Base-by-base conservation (phyloP, 2,113 vertebrate species). In the Dascyllus trimaculatus region DNA sequence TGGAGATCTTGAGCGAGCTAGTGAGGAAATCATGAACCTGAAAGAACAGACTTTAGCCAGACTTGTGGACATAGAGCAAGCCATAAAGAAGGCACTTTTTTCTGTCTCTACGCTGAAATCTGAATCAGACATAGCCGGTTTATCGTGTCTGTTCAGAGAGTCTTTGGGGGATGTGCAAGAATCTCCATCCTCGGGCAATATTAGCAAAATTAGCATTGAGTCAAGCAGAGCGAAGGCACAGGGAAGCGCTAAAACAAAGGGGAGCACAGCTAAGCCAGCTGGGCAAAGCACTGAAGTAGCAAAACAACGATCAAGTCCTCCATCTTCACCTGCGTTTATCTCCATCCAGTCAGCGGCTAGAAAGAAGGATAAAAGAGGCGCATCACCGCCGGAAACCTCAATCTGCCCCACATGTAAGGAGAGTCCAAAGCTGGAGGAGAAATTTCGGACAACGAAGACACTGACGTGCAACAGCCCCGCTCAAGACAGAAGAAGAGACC, bases 41-140 rank as follows among this genome's bases (percentile, higher is more conserved):
- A 99, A 98, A 85, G 96, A 99, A 72, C 97, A 99, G 87, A 99
- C 97, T 0, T 90, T 99, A 58, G 95, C 96, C 43, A 96, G 95
- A 84, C 94, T 99, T 32, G 66, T 96, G 76, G 97, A 97, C 74
- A 98, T 99, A 0, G 97, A 98, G 78, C 95, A 96, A 26, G 92
- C 97, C 13, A 96, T 99, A 59, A 97, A 93, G 80, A 99, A 99
- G 87, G 97, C 95, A 5, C 95, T 99, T 53, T 97, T 89, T 85
- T 98, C 97, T 0, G 95, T 98, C 71, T 99, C 97, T 0, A 95
- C 91, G 66, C 93, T 99, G 46, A 97, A 97, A 83, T 96, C 97
- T 2, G 97, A 98, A 49, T 94, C 96, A 10, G 96, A 96, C 29
- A 95, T 96, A 0, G 88, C 87, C 40, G 94, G 95, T 13, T 93